phyloP scores from a whole-genome alignment of 2,888 invertebrate species.

The Suillia variegata region DNA sequence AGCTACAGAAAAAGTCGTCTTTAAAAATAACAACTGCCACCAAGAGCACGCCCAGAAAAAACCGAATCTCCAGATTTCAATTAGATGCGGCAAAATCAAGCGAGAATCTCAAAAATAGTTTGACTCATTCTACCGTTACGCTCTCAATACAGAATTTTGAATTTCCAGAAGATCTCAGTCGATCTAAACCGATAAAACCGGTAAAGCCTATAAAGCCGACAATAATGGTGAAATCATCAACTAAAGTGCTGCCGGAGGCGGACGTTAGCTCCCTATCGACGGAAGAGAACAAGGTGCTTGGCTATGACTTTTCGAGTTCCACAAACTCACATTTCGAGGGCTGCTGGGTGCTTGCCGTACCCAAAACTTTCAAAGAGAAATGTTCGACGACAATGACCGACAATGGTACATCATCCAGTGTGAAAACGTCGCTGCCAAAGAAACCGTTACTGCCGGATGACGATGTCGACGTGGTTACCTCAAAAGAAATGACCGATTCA shows the following conservation, averaged over 20 bases:
- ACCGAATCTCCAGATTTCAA: too few species aligned
- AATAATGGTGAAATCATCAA: not conserved
- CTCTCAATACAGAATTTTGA: conserved; percentile 44
- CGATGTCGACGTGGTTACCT: not conserved
- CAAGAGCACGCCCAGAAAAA: too few species aligned
- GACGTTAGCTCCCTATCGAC: conserved; percentile 8
- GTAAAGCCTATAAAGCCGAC: too few species aligned
- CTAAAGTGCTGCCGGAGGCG: too few species aligned
- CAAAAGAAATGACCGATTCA: conserved; percentile 36
- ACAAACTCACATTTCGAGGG: conserved; percentile 40
- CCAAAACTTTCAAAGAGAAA: conserved; percentile 30
- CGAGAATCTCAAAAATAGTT: too few species aligned
- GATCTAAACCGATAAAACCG: too few species aligned
- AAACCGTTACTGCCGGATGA: not conserved
- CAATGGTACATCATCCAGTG: conserved; percentile 4
- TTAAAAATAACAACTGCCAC: too few species aligned
- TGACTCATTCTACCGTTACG: too few species aligned
- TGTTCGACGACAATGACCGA: conserved; percentile 14
- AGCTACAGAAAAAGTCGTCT: too few species aligned
- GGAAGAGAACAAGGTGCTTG: conserved; percentile 28
- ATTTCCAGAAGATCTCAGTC: conserved; percentile 37
- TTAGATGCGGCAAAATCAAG: too few species aligned
- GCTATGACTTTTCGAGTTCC: conserved; percentile 40
- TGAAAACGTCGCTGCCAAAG: not conserved
- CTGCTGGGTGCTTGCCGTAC: conserved; percentile 35